Base-by-base conservation (phyloP, 2,797 vertebrate species). In the Lagocephalus sceleratus region DNA sequence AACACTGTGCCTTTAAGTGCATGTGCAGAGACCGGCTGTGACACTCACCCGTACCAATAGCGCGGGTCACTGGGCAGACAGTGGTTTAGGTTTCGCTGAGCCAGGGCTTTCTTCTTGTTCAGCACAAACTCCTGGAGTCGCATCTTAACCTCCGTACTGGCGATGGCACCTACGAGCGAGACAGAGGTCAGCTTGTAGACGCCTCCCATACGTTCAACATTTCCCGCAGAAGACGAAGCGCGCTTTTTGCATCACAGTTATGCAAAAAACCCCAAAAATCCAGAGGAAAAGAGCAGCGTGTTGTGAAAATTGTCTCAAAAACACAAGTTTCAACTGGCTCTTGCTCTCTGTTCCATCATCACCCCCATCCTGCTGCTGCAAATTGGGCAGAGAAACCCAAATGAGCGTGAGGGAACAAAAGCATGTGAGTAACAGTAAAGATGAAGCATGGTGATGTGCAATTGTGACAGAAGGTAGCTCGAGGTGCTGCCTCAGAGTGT, bases 101-200 rank as follows among this genome's bases (percentile, higher is more conserved):
- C 96, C 84, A 98, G 88, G 0, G 95, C 96, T 82, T 99, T 98
- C 90, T 98, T 98, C 77, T 99, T 99, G 76, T 97, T 99, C 63
- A 99, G 89, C 51, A 99, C 97, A 71, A 99, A 99, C 72, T 98
- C 97, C 70, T 99, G 96, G n/a, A 99, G 79, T 51, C 95, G 94
- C 95, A 98, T 94, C 91, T 99, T 99, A 51, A 99, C 97, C 83
- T 98, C 96, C 0, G 96, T 98, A 79, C 97, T 99, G 65, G 97
- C 96, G 59, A 99, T 94, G 0, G 97, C 96, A 81, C 97, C 97
- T 99, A 83, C 50, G 21, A 51, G 47, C 43, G 35, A 54, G 17
- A 54, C 32, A 55, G 51, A 64, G 20, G 57, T 3, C 20, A 2
- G 2, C 42, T 9, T 35, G 10, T n/a, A 11, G 29, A 11, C 29